A percentile compares a stretch with the other conserved stretches of the same genome.
Evolutionary conservation across 2,797 vertebrate species (phyloP).

Genomic region (Clarias fuscus): DNA sequence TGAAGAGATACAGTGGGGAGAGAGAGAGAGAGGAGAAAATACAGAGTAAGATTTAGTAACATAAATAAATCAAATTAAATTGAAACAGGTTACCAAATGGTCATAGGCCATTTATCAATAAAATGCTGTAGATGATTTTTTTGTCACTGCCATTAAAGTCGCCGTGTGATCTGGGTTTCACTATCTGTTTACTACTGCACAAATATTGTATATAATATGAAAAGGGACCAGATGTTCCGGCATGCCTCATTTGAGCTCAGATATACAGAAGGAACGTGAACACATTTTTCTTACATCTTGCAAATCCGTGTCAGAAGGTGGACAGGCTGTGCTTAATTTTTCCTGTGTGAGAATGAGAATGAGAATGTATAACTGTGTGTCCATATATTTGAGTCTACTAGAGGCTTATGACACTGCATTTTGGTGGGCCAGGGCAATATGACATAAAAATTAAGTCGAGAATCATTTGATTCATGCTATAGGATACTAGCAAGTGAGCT

Average conservation of each 20-base stretch:
- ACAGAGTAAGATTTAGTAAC: neutral
- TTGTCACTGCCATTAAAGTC: neutral
- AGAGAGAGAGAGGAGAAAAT: neutral
- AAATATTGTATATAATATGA: conserved; percentile 23
- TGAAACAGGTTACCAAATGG: neutral
- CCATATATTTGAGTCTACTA: neutral
- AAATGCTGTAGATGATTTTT: conserved; percentile 6
- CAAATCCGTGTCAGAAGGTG: neutral
- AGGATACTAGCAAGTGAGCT: neutral
- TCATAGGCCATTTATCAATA: neutral
- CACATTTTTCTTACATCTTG: neutral
- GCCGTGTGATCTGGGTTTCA: neutral
- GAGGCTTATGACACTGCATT: neutral
- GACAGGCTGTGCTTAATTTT: neutral
- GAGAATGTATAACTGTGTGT: neutral
- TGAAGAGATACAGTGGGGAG: too few relatives aligned
- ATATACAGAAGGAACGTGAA: conserved; percentile 25
- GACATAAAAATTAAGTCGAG: neutral
- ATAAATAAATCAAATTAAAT: neutral
- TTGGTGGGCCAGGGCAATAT: neutral
- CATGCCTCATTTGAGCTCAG: conserved; percentile 20
- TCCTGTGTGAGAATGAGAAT: neutral
- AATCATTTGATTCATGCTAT: neutral
- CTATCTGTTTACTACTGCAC: neutral
- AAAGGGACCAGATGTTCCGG: conserved; percentile 22